These are phyloP conservation scores for Porphyrio hochstetteri DNA, from an alignment of 2,113 vertebrate genomes.

Conservation along the genomic window DNA sequence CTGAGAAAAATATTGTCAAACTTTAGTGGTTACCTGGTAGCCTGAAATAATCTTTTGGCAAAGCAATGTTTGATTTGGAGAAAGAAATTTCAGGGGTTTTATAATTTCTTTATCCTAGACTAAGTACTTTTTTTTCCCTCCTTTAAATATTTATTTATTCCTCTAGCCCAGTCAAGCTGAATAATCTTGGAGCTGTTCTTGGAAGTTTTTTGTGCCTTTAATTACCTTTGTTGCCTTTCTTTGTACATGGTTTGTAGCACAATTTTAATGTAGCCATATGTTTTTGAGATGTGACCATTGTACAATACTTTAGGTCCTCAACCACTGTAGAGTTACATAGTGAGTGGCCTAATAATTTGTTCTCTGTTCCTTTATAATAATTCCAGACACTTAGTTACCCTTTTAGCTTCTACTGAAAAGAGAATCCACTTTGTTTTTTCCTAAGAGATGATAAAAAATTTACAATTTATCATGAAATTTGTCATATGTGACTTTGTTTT, in stretches of 20 bases:
- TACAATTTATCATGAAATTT: neutral
- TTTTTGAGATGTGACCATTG: neutral
- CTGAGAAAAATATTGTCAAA: neutral
- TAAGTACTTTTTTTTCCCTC: neutral
- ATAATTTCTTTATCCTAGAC: neutral
- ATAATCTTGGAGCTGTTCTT: neutral
- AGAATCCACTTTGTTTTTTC: neutral
- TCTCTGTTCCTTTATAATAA: neutral
- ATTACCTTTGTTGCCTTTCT: neutral
- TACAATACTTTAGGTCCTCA: neutral
- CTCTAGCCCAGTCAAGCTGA: neutral
- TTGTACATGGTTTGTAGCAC: neutral
- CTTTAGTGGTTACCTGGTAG: neutral
- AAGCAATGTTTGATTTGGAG: neutral
- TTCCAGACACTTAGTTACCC: neutral
- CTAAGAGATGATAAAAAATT: neutral
- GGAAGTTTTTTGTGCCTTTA: neutral
- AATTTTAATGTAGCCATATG: neutral
- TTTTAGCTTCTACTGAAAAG: neutral
- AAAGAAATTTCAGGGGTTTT: neutral
- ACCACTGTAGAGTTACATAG: neutral
- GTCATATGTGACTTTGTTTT: neutral
- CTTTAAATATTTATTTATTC: neutral
- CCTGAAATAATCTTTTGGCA: neutral
- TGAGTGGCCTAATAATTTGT: neutral